phyloP scores from a whole-genome alignment of 2,797 vertebrate species.

The Setipinna tenuifilis region DNA sequence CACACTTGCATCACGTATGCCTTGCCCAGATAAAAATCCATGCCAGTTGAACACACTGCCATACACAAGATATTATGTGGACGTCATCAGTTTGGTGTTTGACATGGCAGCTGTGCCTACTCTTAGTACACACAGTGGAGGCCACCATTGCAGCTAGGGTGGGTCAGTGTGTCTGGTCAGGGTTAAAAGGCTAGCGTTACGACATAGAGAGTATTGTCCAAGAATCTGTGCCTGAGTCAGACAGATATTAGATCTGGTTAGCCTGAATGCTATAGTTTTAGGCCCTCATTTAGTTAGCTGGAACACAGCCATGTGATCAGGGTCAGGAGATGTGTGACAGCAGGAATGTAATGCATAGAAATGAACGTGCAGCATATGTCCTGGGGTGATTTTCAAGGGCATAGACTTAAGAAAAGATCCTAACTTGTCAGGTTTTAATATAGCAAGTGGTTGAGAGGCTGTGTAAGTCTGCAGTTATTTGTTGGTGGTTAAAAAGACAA shows the following conservation, averaged over 20 bases:
- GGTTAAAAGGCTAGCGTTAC: neutral
- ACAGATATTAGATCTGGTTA: neutral
- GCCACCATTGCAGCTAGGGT: neutral
- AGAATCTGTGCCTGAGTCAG: neutral
- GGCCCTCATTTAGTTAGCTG: neutral
- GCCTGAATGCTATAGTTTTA: neutral
- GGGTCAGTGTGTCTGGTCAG: neutral
- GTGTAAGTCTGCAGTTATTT: neutral
- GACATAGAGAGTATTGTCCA: neutral
- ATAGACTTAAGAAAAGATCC: neutral
- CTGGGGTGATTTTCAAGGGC: neutral
- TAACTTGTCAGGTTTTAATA: neutral
- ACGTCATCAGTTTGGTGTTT: neutral
- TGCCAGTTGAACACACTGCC: neutral
- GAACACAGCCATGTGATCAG: neutral
- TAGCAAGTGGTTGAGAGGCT: neutral
- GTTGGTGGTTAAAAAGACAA: neutral
- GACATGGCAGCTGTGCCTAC: neutral
- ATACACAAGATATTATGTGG: neutral
- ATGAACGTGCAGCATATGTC: neutral
- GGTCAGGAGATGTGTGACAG: neutral
- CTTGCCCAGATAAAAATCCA: neutral
- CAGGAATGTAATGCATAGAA: neutral
- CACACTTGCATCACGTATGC: neutral
- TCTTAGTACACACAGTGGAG: neutral